Conservation (phyloP, 2,113 vertebrate genomes). For the Butorides virescens region DNA sequence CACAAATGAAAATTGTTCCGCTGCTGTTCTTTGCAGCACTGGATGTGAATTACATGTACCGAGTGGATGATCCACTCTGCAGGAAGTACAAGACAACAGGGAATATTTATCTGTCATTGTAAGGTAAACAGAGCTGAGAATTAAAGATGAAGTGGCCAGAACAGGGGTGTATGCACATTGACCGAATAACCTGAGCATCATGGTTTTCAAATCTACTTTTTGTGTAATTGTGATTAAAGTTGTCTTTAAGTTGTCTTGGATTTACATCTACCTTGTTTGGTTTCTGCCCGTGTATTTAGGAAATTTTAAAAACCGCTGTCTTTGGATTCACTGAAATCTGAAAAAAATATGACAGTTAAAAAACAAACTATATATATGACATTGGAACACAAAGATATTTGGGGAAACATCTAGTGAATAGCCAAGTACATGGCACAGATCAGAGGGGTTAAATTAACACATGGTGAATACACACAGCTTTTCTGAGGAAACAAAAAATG, state of each 20-base stretch:
- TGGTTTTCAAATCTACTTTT: neutral
- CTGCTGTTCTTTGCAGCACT: neutral
- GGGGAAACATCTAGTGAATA: neutral
- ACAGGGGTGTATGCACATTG: neutral
- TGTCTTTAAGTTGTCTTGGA: neutral
- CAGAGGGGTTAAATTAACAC: neutral
- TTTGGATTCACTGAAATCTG: neutral
- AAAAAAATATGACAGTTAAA: neutral
- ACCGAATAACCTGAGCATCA: neutral
- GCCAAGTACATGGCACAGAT: neutral
- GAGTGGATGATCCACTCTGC: neutral
- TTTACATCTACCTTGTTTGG: neutral
- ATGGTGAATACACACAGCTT: neutral
- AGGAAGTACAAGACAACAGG: neutral
- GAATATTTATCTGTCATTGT: neutral
- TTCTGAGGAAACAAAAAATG: neutral
- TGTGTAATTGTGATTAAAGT: neutral
- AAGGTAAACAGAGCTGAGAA: neutral
- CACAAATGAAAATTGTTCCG: neutral
- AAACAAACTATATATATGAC: fast-evolving
- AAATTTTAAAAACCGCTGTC: neutral
- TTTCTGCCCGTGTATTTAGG: neutral
- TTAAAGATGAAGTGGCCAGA: neutral
- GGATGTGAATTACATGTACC: neutral
- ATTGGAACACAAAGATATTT: neutral